These are phyloP conservation scores for Charina bottae DNA, from an alignment of 2,113 vertebrate genomes.

Conservation along the genomic window DNA sequence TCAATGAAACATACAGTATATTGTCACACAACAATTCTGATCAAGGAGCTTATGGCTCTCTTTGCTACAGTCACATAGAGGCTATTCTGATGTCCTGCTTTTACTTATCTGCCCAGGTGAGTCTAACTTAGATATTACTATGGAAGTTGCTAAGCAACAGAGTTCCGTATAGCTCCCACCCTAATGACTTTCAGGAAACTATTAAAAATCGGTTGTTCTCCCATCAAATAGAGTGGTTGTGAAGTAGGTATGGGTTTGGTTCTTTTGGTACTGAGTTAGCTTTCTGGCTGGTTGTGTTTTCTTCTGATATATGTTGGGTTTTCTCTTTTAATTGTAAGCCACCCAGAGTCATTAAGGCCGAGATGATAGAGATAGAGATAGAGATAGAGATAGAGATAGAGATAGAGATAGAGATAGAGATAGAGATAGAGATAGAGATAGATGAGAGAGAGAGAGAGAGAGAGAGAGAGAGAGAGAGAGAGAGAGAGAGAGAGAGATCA, in stretches of 20 bases:
- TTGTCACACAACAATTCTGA: neutral
- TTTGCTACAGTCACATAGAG: neutral
- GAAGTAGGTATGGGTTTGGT: neutral
- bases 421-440: neutral
- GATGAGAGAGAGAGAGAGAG: neutral
- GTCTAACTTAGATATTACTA: neutral
- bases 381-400: neutral
- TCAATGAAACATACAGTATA: neutral
- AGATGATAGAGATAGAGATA: too few relatives aligned
- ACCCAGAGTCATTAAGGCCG: neutral
- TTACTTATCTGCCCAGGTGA: neutral
- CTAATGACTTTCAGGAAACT: neutral
- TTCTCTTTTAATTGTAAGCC: neutral
- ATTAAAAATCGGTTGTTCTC: neutral
- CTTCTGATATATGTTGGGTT: neutral
- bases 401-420: neutral
- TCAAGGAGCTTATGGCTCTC: neutral
- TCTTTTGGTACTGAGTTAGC: neutral
- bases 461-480: neutral
- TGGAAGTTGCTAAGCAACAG: neutral
- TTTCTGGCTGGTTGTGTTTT: neutral
- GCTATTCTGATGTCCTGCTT: neutral
- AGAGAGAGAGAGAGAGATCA: neutral
- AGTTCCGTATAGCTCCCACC: neutral
- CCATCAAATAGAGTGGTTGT: neutral